Percentiles rank a stretch among this genome's conserved stretches.
These are phyloP conservation scores for Ploceus nigricollis DNA, from an alignment of 2,113 vertebrate species.

Conservation along the genomic window DNA sequence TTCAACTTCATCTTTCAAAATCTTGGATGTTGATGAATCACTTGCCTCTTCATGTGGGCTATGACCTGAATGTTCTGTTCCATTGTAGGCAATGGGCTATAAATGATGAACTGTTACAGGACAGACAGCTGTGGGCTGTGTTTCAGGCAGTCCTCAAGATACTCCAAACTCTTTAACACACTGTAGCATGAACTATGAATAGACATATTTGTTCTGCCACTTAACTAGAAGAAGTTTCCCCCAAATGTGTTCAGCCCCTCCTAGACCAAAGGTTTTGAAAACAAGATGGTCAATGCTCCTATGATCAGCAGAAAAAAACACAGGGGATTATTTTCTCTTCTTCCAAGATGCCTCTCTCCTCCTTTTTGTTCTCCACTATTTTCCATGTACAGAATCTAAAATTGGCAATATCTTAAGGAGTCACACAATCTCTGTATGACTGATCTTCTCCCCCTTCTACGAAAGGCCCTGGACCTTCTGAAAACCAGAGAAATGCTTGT, in stretches of 20 bases:
- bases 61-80: not conserved
- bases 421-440: not conserved
- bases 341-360: not conserved
- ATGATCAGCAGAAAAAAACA: not conserved
- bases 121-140: not conserved
- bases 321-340: not conserved
- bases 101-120: slow-evolving; percentile 20
- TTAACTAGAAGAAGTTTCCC: not conserved
- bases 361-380: not conserved
- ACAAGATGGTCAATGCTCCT: not conserved
- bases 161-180: not conserved
- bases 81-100: not conserved
- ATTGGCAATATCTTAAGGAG: not conserved
- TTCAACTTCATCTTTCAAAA: not conserved
- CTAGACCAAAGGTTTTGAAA: not conserved
- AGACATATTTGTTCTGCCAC: not conserved
- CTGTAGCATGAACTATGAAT: not conserved
- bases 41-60: not conserved
- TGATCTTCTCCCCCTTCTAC: not conserved
- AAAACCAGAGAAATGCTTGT: not conserved
- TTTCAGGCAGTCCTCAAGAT: slow-evolving; percentile 12
- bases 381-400: not conserved
- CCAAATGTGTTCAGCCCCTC: not conserved
- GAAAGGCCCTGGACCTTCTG: not conserved
- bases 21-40: not conserved